Evolutionary conservation across 2,113 vertebrate genomes (phyloP).

Genomic region (Pitta sordida): DNA sequence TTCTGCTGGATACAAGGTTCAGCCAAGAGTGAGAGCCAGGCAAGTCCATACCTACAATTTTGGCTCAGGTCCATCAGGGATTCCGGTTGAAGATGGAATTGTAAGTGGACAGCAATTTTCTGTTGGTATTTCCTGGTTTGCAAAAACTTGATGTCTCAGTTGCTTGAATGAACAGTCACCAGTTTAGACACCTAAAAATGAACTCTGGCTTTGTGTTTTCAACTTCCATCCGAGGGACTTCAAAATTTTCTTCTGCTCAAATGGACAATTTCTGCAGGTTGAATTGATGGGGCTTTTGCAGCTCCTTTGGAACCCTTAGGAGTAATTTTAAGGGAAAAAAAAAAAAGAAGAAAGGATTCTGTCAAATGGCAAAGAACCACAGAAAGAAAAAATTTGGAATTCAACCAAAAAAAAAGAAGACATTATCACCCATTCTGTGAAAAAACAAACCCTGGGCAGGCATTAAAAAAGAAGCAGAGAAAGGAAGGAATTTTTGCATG

Average conservation of each 20-base stretch:
- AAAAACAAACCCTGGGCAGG: neutral
- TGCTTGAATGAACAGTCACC: accelerated
- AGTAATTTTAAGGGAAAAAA: neutral
- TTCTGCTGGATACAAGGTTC: neutral
- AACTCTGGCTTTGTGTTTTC: neutral
- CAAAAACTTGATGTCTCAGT: too few species aligned
- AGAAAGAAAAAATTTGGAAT: neutral
- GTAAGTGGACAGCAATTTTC: accelerated
- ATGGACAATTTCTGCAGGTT: too few species aligned
- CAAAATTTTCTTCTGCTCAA: neutral
- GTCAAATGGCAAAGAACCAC: neutral
- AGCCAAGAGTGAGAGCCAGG: accelerated
- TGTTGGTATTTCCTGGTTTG: neutral
- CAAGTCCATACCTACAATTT: neutral
- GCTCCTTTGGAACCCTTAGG: neutral
- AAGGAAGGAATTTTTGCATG: neutral
- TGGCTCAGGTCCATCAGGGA: neutral
- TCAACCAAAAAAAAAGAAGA: neutral
- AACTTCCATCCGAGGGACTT: neutral
- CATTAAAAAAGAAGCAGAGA: neutral
- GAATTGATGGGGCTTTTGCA: neutral
- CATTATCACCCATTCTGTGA: neutral
- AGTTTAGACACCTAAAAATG: accelerated
- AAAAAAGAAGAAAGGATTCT: neutral
- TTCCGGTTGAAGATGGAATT: neutral